phyloP scores from a whole-genome alignment of 2,797 vertebrate genomes.

The Tinamus major region DNA sequence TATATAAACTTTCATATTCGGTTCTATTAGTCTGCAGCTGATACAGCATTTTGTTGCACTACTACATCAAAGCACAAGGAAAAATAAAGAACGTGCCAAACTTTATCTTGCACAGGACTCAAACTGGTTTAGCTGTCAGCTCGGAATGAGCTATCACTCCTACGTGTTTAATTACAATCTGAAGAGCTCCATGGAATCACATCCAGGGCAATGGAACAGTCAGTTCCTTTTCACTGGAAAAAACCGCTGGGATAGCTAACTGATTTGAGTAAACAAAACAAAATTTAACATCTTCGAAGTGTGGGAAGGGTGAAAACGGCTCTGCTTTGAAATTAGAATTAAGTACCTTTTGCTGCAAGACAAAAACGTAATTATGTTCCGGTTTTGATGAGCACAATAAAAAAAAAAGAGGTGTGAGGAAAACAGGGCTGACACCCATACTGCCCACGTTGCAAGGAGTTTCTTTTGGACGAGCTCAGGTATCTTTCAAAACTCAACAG shows the following conservation, averaged over 20 bases:
- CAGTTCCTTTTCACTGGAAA: slow-evolving; percentile 8
- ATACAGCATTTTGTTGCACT: not conserved
- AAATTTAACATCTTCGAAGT: not conserved
- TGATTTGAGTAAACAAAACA: not conserved
- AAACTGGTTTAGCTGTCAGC: slow-evolving; percentile 35
- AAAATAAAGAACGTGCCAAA: not conserved
- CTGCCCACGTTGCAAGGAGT: rapidly evolving
- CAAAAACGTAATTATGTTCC: not conserved
- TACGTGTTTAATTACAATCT: slow-evolving; percentile 15
- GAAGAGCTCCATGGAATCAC: slow-evolving; percentile 1
- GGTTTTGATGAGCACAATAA: not conserved
- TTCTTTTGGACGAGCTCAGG: rapidly evolving
- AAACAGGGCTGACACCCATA: not conserved
- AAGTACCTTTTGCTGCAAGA: not conserved
- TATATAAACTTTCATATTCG: not conserved
- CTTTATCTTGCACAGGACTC: not conserved
- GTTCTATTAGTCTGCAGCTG: not conserved
- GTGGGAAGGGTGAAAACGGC: not conserved
- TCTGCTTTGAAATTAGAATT: not conserved
- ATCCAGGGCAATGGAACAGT: slow-evolving; percentile 42
- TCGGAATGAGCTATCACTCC: not conserved
- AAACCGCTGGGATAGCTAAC: not conserved
- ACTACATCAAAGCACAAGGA: not conserved
- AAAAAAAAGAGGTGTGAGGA: not conserved
- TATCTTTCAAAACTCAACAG: not conserved